A percentile compares a stretch with the other conserved stretches of the same genome.
These are phyloP conservation scores for Synanthedon vespiformis DNA, from an alignment of 2,888 invertebrate species.

Conservation along the genomic window DNA sequence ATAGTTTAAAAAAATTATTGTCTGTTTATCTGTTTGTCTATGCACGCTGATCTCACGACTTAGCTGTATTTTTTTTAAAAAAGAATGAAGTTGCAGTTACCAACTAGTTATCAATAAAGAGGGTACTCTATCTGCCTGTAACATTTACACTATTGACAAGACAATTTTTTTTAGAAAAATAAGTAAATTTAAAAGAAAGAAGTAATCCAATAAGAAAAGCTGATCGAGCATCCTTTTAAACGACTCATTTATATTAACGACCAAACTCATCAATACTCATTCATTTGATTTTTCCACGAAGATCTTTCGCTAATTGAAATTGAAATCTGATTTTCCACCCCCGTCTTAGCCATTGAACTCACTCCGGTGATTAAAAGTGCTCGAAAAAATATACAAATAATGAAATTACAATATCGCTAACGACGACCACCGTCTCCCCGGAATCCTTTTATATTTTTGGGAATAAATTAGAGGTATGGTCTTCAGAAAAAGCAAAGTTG, in stretches of 20 bases:
- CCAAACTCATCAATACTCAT: constrained; percentile 65
- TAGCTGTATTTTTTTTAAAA: too few relatives aligned
- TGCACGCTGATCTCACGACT: too few relatives aligned
- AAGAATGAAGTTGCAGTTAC: too few relatives aligned
- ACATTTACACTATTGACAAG: neutral
- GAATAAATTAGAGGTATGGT: constrained; percentile 59
- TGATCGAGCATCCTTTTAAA: constrained; percentile 41
- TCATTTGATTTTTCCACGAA: constrained; percentile 54
- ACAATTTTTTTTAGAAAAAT: neutral
- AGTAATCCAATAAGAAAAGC: constrained; percentile 18
- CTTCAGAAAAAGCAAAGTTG: constrained; percentile 44
- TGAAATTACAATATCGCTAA: constrained; percentile 73
- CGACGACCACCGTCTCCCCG: constrained; percentile 53
- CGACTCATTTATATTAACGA: constrained; percentile 62
- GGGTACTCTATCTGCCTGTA: too few relatives aligned
- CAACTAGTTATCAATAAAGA: too few relatives aligned
- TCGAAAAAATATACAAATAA: constrained; percentile 68
- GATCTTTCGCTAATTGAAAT: constrained; percentile 68
- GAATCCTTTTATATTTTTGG: constrained; percentile 68
- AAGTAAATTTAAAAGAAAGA: neutral
- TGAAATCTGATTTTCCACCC: constrained; percentile 67
- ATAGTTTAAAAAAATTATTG: too few relatives aligned
- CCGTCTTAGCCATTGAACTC: constrained; percentile 33
- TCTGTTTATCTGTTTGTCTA: too few relatives aligned
- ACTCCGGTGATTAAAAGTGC: constrained; percentile 66